Base-by-base conservation (phyloP, 2,113 vertebrate species). In the Platysternon megacephalum region DNA sequence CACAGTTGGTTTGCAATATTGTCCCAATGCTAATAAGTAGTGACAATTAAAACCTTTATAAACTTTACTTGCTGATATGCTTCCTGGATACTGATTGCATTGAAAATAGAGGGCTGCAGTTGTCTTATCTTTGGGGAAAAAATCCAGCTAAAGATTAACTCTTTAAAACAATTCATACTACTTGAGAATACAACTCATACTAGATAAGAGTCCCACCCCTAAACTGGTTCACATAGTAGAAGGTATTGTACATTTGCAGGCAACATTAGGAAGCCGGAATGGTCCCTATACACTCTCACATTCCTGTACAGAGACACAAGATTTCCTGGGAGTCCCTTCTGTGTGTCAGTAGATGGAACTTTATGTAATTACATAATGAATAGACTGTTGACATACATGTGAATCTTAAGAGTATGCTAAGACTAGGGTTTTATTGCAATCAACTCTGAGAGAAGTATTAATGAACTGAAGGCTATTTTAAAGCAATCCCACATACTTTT, bases 241-340 rank as follows among this genome's bases (percentile, higher is more conserved):
- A 51, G 29, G 21, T 52, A 17, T 52, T 81, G 12, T 24, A 28
- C 6, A 4, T 53, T 88, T 86, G 28, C 1, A 14, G 5, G 2
- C 0, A 0, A 72, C 79, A 84, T 91, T 91, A 39, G 6, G 28
- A 85, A 8, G 9, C 48, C 76, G 14, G 6, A 58, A 2, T 44
- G 11, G 2, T 86, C 68, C 21, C 4, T 13, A 46, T 28, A 26
- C 0, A 0, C 80, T 90, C 13, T 55, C 28, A n/a, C 5, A 44
- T 26, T 21, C 9, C 6, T 91, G 46, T 58, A 6, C 89, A 35
- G 32, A 61, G 26, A 42, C 26, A 19, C 7, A 82, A 56, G 8
- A 58, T 90, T 90, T 52, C 51, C 84, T 88, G 46, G 61, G 61
- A 74, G 6, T 81, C 3, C 5, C 22, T 44, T 24, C 5, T 65